These are phyloP conservation scores for Acrocephalus kingi DNA, from an alignment of 2,113 vertebrate genomes.

Conservation along the genomic window DNA sequence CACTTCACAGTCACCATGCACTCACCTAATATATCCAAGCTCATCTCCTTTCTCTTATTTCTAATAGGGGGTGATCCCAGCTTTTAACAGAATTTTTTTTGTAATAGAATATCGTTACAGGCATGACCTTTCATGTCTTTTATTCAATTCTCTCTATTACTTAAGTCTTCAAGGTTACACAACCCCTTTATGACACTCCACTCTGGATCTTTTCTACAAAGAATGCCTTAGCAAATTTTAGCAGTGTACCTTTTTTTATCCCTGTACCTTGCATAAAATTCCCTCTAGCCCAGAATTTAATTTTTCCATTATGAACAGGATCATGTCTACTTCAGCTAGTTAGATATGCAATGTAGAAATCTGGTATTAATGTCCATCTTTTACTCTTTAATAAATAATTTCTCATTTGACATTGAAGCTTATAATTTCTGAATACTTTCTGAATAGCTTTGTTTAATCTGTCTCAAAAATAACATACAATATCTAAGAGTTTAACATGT, in stretches of 20 bases:
- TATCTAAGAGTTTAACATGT: neutral
- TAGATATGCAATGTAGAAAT: neutral
- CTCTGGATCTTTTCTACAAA: neutral
- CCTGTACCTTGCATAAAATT: neutral
- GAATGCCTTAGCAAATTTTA: neutral
- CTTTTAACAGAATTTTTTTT: neutral
- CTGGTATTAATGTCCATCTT: neutral
- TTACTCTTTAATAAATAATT: neutral
- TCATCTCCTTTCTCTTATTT: neutral
- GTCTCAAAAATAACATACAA: neutral
- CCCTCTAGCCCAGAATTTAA: neutral
- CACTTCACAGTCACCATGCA: neutral
- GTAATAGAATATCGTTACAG: neutral
- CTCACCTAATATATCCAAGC: neutral
- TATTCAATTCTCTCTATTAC: neutral
- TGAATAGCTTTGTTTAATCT: neutral
- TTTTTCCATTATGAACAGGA: neutral
- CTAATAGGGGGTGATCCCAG: neutral
- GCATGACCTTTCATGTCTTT: neutral
- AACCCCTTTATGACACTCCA: neutral
- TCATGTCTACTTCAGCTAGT: neutral
- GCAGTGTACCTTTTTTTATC: neutral
- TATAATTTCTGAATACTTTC: neutral
- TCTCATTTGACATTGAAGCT: neutral
- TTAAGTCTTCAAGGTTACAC: neutral